A percentile compares a stretch with the other conserved stretches of the same genome.
Conservation (phyloP, 2,113 vertebrate species). For the Alosa alosa region DNA sequence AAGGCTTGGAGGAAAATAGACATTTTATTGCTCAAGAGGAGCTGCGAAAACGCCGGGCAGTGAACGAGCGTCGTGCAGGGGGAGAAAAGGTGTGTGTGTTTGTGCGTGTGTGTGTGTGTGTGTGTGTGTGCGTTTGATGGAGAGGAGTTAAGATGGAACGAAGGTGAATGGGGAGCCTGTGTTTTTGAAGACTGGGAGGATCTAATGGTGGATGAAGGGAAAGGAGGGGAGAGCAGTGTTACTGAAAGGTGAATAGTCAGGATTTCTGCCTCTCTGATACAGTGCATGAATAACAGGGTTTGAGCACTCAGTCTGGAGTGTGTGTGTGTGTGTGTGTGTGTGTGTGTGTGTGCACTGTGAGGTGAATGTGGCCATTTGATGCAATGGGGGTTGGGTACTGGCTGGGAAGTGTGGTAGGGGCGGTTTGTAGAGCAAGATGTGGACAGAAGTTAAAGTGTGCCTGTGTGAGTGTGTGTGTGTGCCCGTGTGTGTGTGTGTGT, state of each 20-base stretch:
- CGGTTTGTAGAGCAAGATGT: neutral
- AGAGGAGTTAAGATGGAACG: neutral
- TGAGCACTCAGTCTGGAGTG: too few species aligned
- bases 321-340: neutral
- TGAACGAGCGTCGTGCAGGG: slow-evolving; percentile 17
- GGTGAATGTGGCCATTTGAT: neutral
- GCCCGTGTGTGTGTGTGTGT: slow-evolving; percentile 32
- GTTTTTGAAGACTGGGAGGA: neutral
- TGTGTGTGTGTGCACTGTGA: neutral
- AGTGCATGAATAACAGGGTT: too few species aligned
- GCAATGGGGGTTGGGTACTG: neutral
- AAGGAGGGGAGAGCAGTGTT: neutral
- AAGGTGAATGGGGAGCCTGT: slow-evolving; percentile 23
- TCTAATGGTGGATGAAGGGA: neutral
- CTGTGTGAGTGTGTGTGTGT: slow-evolving; percentile 34
- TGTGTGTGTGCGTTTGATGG: slow-evolving; percentile 28
- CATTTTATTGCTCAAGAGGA: slow-evolving; percentile 69
- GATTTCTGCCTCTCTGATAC: neutral
- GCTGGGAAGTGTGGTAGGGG: neutral
- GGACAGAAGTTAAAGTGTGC: slow-evolving; percentile 17
- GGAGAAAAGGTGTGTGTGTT: neutral
- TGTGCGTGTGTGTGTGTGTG: neutral
- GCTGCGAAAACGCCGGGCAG: slow-evolving; percentile 54
- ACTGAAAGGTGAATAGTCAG: neutral
- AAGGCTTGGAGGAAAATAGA: slow-evolving; percentile 57